These are phyloP conservation scores for Diploptera punctata DNA, from an alignment of 2,888 invertebrate genomes.

Conservation along the genomic window DNA sequence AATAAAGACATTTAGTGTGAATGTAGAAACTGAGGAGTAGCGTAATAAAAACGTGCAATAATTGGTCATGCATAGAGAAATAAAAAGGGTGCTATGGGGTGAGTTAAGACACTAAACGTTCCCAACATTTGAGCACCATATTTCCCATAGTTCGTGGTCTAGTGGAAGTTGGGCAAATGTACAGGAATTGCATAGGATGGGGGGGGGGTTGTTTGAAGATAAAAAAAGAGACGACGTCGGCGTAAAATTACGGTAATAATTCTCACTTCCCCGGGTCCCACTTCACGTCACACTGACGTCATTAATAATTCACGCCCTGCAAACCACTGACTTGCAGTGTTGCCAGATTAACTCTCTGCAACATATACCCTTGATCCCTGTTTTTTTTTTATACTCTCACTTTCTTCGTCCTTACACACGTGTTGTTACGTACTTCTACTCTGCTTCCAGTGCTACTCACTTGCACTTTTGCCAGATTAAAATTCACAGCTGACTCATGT, in stretches of 20 bases:
- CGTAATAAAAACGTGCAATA: not conserved
- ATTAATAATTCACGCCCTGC: constrained; percentile 32
- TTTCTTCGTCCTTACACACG: too few relatives aligned
- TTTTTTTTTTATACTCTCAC: not conserved
- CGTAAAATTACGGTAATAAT: constrained; percentile 34
- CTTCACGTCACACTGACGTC: constrained; percentile 31
- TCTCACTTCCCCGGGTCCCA: constrained; percentile 28
- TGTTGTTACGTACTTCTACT: too few relatives aligned
- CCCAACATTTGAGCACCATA: constrained; percentile 6
- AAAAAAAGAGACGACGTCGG: not conserved
- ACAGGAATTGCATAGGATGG: too few relatives aligned
- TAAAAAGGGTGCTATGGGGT: not conserved
- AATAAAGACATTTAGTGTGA: too few relatives aligned
- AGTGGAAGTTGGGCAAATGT: not conserved
- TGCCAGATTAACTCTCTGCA: constrained; percentile 30
- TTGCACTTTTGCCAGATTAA: too few relatives aligned
- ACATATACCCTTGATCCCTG: not conserved
- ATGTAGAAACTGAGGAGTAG: too few relatives aligned
- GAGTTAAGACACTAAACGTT: not conserved
- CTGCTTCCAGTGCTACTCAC: too few relatives aligned
- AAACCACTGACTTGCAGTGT: constrained; percentile 25
- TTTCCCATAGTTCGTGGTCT: constrained; percentile 4
- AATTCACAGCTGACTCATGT: too few relatives aligned
- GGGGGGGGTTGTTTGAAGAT: not conserved
- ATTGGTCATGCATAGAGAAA: constrained; percentile 4